Evolutionary conservation across 2,797 vertebrate species (phyloP).

Genomic region (Acipenser oxyrinchus): DNA sequence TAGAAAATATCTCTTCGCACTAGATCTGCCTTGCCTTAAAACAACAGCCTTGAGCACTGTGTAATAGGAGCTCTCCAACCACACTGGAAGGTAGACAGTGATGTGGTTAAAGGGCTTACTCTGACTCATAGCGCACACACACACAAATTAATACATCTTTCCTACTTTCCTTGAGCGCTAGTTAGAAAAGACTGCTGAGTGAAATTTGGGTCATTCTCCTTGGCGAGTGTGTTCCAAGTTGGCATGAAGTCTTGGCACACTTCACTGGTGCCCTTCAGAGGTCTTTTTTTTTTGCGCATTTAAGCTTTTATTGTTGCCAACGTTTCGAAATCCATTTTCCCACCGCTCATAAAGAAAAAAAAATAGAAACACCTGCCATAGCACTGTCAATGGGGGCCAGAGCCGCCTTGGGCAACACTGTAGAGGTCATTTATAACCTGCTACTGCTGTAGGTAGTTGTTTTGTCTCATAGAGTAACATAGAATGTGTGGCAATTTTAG

Average conservation of each 20-base stretch:
- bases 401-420: not conserved
- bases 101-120: not conserved
- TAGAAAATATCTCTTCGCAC: too few species aligned
- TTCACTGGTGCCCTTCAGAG: not conserved
- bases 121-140: not conserved
- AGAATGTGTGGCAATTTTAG: too few species aligned
- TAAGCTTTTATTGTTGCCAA: not conserved
- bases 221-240: not conserved
- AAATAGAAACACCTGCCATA: too few species aligned
- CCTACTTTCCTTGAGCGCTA: not conserved
- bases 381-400: not conserved
- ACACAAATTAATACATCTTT: not conserved
- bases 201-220: not conserved
- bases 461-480: too few species aligned
- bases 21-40: too few species aligned
- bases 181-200: not conserved
- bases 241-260: not conserved
- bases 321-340: not conserved
- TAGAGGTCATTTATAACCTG: too few species aligned
- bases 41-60: too few species aligned
- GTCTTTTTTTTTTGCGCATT: not conserved
- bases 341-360: too few species aligned
- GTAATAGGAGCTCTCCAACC: too few species aligned
- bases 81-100: too few species aligned
- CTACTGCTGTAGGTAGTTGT: too few species aligned